Evolutionary conservation across 2,797 vertebrate genomes (phyloP).

Genomic region (Phalloptychus januarius): DNA sequence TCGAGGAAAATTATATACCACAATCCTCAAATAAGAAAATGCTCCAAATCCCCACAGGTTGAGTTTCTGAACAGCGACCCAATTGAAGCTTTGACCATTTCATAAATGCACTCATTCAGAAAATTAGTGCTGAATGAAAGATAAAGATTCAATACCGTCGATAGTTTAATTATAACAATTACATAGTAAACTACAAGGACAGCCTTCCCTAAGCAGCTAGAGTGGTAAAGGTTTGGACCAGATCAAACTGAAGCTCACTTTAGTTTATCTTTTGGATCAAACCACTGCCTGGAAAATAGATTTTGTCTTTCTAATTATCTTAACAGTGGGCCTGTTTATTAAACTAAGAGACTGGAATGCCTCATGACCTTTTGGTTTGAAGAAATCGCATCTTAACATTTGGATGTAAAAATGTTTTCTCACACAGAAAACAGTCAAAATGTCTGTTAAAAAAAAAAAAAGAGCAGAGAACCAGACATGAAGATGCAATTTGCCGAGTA

Average conservation of each 20-base stretch:
- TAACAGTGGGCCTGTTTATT: background rate
- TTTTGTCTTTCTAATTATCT: slow-evolving; percentile 1
- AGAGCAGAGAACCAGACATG: background rate
- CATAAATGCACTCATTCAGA: background rate
- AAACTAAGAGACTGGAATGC: background rate
- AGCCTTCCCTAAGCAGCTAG: background rate
- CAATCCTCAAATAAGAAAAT: background rate
- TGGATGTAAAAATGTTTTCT: background rate
- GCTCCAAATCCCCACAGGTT: background rate
- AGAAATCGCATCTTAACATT: background rate
- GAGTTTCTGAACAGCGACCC: background rate
- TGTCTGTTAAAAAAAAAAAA: background rate
- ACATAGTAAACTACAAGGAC: background rate
- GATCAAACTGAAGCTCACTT: background rate
- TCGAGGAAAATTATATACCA: background rate
- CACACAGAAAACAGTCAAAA: background rate
- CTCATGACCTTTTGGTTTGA: background rate
- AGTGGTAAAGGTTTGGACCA: background rate
- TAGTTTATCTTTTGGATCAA: background rate
- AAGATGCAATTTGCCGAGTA: background rate
- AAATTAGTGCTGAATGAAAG: background rate
- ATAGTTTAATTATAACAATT: background rate
- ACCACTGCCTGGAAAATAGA: background rate
- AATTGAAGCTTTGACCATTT: background rate
- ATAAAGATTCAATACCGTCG: background rate